Base-by-base conservation (phyloP, 2,113 vertebrate genomes). In the Opisthocomus hoazin region DNA sequence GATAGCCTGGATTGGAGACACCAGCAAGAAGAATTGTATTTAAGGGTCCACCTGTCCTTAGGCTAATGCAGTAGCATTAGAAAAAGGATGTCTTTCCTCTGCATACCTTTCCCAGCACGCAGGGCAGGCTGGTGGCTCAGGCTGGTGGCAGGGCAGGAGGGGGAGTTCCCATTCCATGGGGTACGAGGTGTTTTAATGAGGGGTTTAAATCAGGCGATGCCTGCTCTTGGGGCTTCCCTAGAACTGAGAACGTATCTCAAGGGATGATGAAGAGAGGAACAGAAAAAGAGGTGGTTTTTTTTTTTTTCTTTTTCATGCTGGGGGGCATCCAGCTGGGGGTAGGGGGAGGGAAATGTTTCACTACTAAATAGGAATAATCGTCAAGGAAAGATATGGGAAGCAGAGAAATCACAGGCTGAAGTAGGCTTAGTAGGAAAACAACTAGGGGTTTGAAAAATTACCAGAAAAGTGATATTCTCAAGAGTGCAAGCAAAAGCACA, bases 381-480 rank as follows among this genome's bases (percentile, higher is more conserved):
- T 75, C 61, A 94, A 89, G 64, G 29, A 84, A 77, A 90, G 34
- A 71, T 73, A 54, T 2, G 37, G 43, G 53, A 93, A 95, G 68
- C 57, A 54, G 58, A 89, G 82, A 87, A 91, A 90, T 84, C n/a
- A 37, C 29, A 75, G 65, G 61, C 92, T 95, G 46, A 71, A 90
- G 56, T 19, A 54, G 64, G 46, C 53, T 90, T 80, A 68, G 61
- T 75, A 87, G 48, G 48, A 92, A 90, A 96, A 92, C 69, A 94
- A 94, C 21, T 27, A 5, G 60, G 78, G 39, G 41, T 3, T 61
- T 95, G 96, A 96, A 93, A 96, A 96, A 94, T 94, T 93, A 95
- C 74, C 53, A 89, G 90, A 87, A 94, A 96, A 93, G 41, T 57
- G 56, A 93, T 96, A 93, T 82, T 87, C 91, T 92, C 95, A 53